Evolutionary conservation across 2,888 invertebrate genomes (phyloP).

Genomic region (Archaeoteleia sp.): DNA sequence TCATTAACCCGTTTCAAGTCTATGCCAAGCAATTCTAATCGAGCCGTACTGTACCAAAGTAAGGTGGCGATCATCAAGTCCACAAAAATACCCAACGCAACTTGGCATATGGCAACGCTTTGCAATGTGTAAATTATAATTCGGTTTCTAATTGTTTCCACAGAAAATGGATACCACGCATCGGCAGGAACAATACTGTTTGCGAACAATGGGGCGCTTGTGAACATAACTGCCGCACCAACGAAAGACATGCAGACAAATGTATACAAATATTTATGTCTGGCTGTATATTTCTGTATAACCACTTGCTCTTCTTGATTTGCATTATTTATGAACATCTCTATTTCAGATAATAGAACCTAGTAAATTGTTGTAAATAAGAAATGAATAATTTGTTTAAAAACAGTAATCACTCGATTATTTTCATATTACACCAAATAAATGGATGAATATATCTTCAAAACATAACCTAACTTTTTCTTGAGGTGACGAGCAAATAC

Average conservation of each 20-base stretch:
- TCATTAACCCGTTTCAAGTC: constrained; percentile 40
- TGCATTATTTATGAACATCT: constrained; percentile 41
- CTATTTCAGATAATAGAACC: constrained; percentile 55
- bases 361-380: too few relatives aligned
- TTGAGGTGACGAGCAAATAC: too few relatives aligned
- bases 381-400: too few relatives aligned
- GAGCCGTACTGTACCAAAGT: constrained; percentile 60
- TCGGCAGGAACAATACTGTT: constrained; percentile 60
- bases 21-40: constrained; percentile 58
- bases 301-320: constrained; percentile 41
- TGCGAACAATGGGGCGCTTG: constrained; percentile 58
- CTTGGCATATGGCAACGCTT: constrained; percentile 57
- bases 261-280: constrained; percentile 57
- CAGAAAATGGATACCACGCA: constrained; percentile 64
- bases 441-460: too few relatives aligned
- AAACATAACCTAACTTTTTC: too few relatives aligned
- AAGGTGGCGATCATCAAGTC: constrained; percentile 61
- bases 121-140: constrained; percentile 59
- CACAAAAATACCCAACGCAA: constrained; percentile 53
- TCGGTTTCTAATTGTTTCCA: constrained; percentile 43
- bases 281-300: constrained; percentile 58
- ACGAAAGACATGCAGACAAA: constrained; percentile 56
- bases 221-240: constrained; percentile 55
- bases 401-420: too few relatives aligned
- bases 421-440: too few relatives aligned